A percentile compares a stretch with the other conserved stretches of the same genome.
phyloP scores from a whole-genome alignment of 1,140 invertebrate species.

The Dreissena polymorpha region DNA sequence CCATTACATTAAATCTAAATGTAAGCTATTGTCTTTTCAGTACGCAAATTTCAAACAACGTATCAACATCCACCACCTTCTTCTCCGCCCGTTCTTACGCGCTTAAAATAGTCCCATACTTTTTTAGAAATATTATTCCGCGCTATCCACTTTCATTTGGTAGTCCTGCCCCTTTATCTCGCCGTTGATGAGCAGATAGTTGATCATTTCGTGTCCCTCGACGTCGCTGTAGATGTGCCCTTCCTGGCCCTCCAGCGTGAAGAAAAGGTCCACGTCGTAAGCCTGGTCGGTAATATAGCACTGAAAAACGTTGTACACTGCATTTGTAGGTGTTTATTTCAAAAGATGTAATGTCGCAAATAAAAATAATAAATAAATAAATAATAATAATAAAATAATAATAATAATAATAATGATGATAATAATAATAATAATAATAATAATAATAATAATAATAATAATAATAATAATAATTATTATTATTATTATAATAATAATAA shows the following conservation, averaged over 20 bases:
- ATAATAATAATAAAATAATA: slow-evolving; percentile 6
- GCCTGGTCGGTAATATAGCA: slow-evolving; percentile 70
- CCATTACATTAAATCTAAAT: too few relatives aligned
- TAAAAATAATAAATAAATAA: slow-evolving; percentile 9
- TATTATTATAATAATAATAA: slow-evolving; percentile 2
- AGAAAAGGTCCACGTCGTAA: slow-evolving; percentile 72
- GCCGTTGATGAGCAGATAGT: slow-evolving; percentile 68
- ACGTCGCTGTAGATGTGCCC: slow-evolving; percentile 74
- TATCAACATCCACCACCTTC: too few relatives aligned
- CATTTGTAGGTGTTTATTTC: neutral
- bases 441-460: too few relatives aligned
- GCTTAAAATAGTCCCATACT: too few relatives aligned
- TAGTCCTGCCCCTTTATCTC: slow-evolving; percentile 58
- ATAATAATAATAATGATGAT: slow-evolving; percentile 22
- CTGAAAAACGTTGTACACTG: slow-evolving; percentile 55
- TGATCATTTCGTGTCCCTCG: slow-evolving; percentile 70
- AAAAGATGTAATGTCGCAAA: too few relatives aligned
- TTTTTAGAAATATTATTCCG: too few relatives aligned
- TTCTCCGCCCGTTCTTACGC: too few relatives aligned
- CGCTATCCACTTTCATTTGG: slow-evolving; percentile 24
- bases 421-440: too few relatives aligned
- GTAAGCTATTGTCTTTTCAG: too few relatives aligned
- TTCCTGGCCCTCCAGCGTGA: slow-evolving; percentile 57
- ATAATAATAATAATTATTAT: too few relatives aligned
- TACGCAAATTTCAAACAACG: too few relatives aligned